phyloP scores from a whole-genome alignment of 2,797 vertebrate genomes.

The Enteromius treurensis region DNA sequence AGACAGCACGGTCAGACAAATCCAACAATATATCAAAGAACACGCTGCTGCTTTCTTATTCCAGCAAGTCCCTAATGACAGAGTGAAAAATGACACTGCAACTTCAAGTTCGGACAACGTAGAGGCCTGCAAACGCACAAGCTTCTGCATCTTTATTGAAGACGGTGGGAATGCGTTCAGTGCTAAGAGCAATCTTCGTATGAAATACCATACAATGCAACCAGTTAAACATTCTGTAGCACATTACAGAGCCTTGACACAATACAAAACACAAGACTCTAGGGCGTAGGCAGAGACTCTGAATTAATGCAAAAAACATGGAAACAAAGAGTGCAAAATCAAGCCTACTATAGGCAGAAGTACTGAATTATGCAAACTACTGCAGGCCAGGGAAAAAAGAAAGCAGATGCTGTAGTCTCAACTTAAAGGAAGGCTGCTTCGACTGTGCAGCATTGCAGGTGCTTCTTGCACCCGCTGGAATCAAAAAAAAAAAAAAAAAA shows the following conservation, averaged over 20 bases:
- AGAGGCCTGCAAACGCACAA: background rate
- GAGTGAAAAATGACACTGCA: background rate
- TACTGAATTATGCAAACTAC: slow-evolving; percentile 59
- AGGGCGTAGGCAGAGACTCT: slow-evolving; percentile 24
- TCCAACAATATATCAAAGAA: slow-evolving; percentile 13
- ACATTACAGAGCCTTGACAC: slow-evolving; percentile 34
- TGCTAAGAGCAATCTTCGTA: slow-evolving; percentile 9
- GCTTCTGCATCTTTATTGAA: background rate
- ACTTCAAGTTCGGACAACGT: background rate
- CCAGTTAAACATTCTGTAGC: slow-evolving; percentile 25
- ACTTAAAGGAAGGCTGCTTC: slow-evolving; percentile 32
- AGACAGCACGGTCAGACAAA: slow-evolving; percentile 13
- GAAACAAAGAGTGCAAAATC: slow-evolving; percentile 41
- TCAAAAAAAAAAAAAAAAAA: slow-evolving; percentile 43
- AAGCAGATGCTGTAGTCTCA: slow-evolving; percentile 27
- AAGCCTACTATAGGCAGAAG: slow-evolving; percentile 42
- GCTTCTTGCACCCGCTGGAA: slow-evolving; percentile 35
- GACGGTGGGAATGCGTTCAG: background rate
- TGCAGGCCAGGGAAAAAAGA: slow-evolving; percentile 47
- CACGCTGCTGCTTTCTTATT: background rate
- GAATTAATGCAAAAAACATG: slow-evolving; percentile 44
- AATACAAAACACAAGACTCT: slow-evolving; percentile 18
- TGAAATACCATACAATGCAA: slow-evolving; percentile 26
- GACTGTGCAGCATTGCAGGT: slow-evolving; percentile 47
- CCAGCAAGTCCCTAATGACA: background rate